Percentiles rank a stretch among this genome's conserved stretches.
These are phyloP conservation scores for Mormyrus proboscirostris DNA, from an alignment of 2,797 vertebrate genomes.

Conservation along the genomic window DNA sequence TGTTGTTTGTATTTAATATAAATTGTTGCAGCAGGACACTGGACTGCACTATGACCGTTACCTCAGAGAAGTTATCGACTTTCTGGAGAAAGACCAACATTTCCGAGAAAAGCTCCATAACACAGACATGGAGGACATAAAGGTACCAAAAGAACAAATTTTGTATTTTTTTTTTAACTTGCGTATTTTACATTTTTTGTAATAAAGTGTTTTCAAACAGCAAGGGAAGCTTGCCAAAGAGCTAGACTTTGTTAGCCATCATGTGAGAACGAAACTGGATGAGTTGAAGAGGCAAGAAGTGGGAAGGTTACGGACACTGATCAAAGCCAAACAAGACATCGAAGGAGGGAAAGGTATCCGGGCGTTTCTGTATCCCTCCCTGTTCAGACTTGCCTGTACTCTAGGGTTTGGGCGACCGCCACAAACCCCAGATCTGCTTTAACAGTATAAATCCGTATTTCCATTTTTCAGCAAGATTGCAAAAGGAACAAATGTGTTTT, in stretches of 20 bases:
- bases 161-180: background rate
- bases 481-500: background rate
- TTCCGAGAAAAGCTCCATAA: constrained; percentile 87
- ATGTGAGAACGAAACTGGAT: constrained; percentile 81
- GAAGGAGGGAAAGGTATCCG: constrained; percentile 60
- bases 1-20: background rate
- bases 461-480: background rate
- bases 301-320: constrained; percentile 78
- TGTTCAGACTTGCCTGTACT: background rate
- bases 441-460: background rate
- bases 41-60: constrained; percentile 92
- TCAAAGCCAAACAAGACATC: constrained; percentile 83
- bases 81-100: constrained; percentile 85
- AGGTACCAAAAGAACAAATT: constrained; percentile 58
- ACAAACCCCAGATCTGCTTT: background rate
- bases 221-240: constrained; percentile 84
- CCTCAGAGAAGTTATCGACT: constrained; percentile 87
- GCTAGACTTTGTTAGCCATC: constrained; percentile 85
- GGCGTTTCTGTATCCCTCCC: background rate
- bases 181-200: background rate
- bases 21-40: constrained; percentile 65
- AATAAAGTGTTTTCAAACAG: constrained; percentile 50
- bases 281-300: constrained; percentile 91
- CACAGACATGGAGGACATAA: constrained; percentile 86
- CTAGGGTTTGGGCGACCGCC: background rate